These are phyloP conservation scores for Cataglyphis hispanica DNA, from an alignment of 1,140 invertebrate genomes.

Conservation along the genomic window DNA sequence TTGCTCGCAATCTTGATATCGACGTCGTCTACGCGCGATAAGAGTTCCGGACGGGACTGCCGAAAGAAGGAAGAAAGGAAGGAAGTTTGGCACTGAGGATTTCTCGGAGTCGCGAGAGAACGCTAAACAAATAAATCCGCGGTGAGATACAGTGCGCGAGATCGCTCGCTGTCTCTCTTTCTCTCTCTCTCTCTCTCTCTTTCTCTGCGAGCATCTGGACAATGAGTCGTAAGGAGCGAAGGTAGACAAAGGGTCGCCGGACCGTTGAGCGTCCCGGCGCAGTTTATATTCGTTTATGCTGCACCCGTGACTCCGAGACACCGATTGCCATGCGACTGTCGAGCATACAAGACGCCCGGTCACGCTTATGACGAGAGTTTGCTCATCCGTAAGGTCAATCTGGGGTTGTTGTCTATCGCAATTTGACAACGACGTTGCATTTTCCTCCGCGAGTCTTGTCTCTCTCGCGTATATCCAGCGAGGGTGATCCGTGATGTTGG, in stretches of 20 bases:
- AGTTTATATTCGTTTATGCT: constrained; percentile 39
- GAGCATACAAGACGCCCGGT: neutral
- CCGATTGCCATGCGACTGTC: neutral
- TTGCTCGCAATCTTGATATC: neutral
- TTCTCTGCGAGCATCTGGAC: neutral
- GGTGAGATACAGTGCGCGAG: constrained; percentile 29
- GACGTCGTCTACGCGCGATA: constrained; percentile 1
- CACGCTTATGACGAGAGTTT: neutral
- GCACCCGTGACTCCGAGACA: neutral
- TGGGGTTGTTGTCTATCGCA: neutral
- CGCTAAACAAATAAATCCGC: neutral
- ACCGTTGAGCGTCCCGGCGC: constrained; percentile 17
- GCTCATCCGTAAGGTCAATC: neutral
- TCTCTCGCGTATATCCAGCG: neutral
- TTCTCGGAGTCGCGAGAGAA: neutral
- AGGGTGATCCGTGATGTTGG: constrained; percentile 1
- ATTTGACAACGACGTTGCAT: neutral
- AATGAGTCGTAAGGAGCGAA: constrained; percentile 10
- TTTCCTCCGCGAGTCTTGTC: neutral
- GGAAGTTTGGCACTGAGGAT: neutral
- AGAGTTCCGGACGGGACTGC: neutral
- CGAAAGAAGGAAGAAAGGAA: neutral
- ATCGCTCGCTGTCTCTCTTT: constrained; percentile 3
- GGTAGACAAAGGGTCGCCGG: constrained; percentile 46
- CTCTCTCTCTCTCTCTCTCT: no score